Base-by-base conservation (phyloP, 2,113 vertebrate genomes). In the Heliornis fulica region DNA sequence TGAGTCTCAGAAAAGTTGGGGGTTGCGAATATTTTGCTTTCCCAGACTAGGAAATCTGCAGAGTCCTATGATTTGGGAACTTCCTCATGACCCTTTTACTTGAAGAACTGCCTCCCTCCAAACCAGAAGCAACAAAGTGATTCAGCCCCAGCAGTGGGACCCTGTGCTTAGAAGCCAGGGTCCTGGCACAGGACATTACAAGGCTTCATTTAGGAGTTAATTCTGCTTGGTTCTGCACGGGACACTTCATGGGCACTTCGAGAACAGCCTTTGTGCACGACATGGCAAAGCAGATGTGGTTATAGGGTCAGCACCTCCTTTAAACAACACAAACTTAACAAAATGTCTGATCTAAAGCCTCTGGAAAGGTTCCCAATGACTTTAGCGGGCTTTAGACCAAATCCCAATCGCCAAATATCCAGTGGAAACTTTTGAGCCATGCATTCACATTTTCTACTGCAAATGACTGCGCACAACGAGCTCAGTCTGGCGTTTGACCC, bases 361-460 rank as follows among this genome's bases (percentile, higher is more conserved):
- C 2, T 76, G 83, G 85, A 89, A 90, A 82, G 41, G 63, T 50
- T 97, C 77, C 85, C 43, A 46, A 50, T 64, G 78, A 75, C 72
- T 93, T 81, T 18, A 64, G 38, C 0, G 1, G 40, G 75, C 60
- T 96, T 76, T 89, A 91, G 90, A 95, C 56, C 56, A 48, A 80
- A 45, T 45, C 89, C 91, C 91, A 90, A 87, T 87, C 76, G 79
- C 56, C 63, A 72, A 77, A 91, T 60, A 61, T 40, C 28, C 60
- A 69, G 68, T 85, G 89, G 85, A 96, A 96, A 94, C 59, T 94
- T 91, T 41, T 81, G 72, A 88, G 83, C 59, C 77, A 69, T 56
- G 46, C 74, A 48, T 87, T 89, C 50, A 22, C 66, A 31, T 96
- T 89, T 89, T 90, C 61, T 74, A 60, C 54, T 80, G 82, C 79